These are phyloP conservation scores for Tromatobia lineatoria DNA, from an alignment of 2,888 invertebrate species.

Conservation along the genomic window DNA sequence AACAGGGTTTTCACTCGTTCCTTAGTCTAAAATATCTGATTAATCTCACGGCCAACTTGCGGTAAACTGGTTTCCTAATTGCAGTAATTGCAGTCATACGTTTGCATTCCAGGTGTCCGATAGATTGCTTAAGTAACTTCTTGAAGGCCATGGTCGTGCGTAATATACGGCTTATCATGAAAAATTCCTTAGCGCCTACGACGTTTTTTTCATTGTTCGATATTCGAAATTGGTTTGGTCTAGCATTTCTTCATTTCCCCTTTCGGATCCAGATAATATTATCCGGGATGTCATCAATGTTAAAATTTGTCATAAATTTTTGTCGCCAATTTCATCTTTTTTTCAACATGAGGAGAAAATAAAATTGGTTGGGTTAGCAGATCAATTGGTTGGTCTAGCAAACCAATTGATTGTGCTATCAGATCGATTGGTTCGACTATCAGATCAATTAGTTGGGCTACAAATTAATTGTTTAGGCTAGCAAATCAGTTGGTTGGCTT, in stretches of 20 bases:
- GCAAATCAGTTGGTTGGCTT: too few relatives aligned
- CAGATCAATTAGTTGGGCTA: too few relatives aligned
- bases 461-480: too few relatives aligned
- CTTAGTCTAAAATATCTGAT: background rate
- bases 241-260: conserved; percentile 83
- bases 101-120: conserved; percentile 2
- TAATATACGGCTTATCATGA: background rate
- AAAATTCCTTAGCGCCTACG: background rate
- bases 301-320: conserved; percentile 89
- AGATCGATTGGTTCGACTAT: too few relatives aligned
- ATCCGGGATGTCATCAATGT: conserved; percentile 80
- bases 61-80: background rate
- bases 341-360: conserved; percentile 81
- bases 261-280: conserved; percentile 80
- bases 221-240: conserved; percentile 73
- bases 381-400: too few relatives aligned
- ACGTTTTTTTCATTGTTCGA: conserved; percentile 54
- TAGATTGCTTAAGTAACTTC: background rate
- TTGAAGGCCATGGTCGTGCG: background rate
- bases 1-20: background rate
- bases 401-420: too few relatives aligned
- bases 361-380: background rate
- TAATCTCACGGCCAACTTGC: background rate
- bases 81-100: background rate
- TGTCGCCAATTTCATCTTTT: conserved; percentile 90